Evolutionary conservation across 2,797 vertebrate species (phyloP), one percentile per base, ranked within the genome.

Genomic region (Rhinella marina): DNA sequence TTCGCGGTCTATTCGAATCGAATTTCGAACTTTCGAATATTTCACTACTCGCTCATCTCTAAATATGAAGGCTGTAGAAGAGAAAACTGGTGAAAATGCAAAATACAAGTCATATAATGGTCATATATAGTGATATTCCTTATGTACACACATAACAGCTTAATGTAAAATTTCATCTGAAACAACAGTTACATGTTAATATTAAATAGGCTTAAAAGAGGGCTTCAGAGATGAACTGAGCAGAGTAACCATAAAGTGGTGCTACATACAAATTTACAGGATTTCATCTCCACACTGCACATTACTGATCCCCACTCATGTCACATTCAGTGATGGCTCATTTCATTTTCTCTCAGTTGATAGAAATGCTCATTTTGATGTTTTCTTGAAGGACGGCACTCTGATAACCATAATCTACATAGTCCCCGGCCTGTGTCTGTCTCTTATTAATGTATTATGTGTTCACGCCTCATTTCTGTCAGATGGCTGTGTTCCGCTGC

Each of bases 401-500:
- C 84, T 88, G 70, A 86, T 81, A 85, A 57, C 56, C 57, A 52
- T 88, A 81, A 88, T 85, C 83, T 81, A 70, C 41, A 27, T 72
- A 19, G 75, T 64, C 59, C 79, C 79, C 48, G 61, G 78, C 48
- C 72, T 62, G 52, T 78, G 59, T 25, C 84, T 75, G 41, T 41
- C 68, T 82, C 57, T 25, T 82, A 64, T 56, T 87, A 76, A 75
- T 81, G 57, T 64, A 41, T 62, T 78, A 56, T 54, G n/a, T 73
- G 72, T 88, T 86, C 84, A 86, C 64, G 84, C 64, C 88, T 89
- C 88, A 86, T 89, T 89, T 89, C 79, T 68, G 88, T 68, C 27
- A 23, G 70, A 81, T 81, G 76, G 66, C 66, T 52, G 64, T 56
- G 75, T 84, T 88, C 41, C 59, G 70, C 78, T 70, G 29, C 13